Base-by-base conservation (phyloP, 2,888 invertebrate genomes). In the Orgyia antiqua region DNA sequence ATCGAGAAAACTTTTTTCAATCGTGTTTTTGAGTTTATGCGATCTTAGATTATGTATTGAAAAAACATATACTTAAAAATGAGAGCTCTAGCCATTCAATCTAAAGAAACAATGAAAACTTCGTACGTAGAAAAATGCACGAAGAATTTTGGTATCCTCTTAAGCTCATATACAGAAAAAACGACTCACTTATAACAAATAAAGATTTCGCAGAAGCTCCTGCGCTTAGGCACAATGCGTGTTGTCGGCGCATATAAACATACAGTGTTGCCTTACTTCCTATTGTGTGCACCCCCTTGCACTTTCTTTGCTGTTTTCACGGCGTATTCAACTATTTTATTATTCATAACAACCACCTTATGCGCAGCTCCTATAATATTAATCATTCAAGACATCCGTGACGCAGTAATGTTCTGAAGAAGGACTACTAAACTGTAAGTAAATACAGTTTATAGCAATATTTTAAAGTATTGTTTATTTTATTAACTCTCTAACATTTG, bases 181-280 rank as follows among this genome's bases (percentile, higher is more conserved):
- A n/a, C n/a, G n/a, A n/a, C n/a, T n/a, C n/a, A n/a, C n/a, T n/a
- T n/a, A n/a, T n/a, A n/a, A n/a, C n/a, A n/a, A n/a, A n/a, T n/a
- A n/a, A n/a, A n/a, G n/a, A n/a, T n/a, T n/a, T n/a, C n/a, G 31
- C 31, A 28, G n/a, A 10, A n/a, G 23, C 13, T 24, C 41, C 23
- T 24, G 39, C 57, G 58, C 56, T 71, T 63, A 70, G 64, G 74
- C 68, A 79, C 80, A 82, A 75, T 80, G 72, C 73, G 74, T 70
- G 79, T 75, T 83, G 82, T 83, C 79, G 79, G 75, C 75, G 74
- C 66, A 62, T 68, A 71, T 76, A 77, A 80, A 79, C 68, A 70
- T 73, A 82, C 79, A 82, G 45, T 78, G 83, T 82, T 76, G 79
- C 80, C 56, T 80, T 75, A 80, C 72, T 61, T 65, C 54, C 78